phyloP scores from a whole-genome alignment of 2,113 vertebrate species.

The Promerops cafer region DNA sequence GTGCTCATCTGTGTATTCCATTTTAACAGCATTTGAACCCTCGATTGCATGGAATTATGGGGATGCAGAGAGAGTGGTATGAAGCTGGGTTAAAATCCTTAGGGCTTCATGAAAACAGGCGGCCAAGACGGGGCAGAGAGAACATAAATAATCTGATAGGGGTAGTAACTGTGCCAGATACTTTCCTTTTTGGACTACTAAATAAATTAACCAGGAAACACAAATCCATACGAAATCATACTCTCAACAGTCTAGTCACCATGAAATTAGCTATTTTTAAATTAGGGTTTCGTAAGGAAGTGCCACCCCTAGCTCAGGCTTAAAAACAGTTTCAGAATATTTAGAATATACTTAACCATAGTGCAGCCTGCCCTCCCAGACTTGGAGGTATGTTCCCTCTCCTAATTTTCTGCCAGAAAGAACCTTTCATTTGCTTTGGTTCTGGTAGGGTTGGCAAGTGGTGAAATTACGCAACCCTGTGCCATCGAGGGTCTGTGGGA shows the following conservation, averaged over 20 bases:
- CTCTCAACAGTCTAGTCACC: not conserved
- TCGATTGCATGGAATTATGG: not conserved
- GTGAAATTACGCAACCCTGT: not conserved
- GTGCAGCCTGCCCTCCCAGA: not conserved
- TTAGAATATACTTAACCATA: not conserved
- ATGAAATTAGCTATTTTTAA: not conserved
- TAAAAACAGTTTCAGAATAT: not conserved
- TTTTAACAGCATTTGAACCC: not conserved
- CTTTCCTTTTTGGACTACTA: not conserved
- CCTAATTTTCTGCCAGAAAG: not conserved
- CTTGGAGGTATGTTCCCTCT: not conserved
- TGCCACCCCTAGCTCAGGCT: not conserved
- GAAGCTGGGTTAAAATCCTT: not conserved
- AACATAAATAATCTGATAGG: not conserved
- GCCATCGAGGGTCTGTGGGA: not conserved
- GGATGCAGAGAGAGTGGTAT: not conserved
- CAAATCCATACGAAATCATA: not conserved
- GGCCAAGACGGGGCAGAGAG: not conserved
- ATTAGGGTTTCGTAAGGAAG: not conserved
- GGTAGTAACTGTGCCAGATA: not conserved
- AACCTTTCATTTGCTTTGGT: not conserved
- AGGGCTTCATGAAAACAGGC: not conserved
- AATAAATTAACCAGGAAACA: not conserved
- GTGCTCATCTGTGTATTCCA: not conserved
- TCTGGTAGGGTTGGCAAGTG: not conserved